Percentiles rank a stretch among this genome's conserved stretches.
These are phyloP conservation scores for Lypha dubia DNA, from an alignment of 2,888 invertebrate genomes.

Conservation along the genomic window DNA sequence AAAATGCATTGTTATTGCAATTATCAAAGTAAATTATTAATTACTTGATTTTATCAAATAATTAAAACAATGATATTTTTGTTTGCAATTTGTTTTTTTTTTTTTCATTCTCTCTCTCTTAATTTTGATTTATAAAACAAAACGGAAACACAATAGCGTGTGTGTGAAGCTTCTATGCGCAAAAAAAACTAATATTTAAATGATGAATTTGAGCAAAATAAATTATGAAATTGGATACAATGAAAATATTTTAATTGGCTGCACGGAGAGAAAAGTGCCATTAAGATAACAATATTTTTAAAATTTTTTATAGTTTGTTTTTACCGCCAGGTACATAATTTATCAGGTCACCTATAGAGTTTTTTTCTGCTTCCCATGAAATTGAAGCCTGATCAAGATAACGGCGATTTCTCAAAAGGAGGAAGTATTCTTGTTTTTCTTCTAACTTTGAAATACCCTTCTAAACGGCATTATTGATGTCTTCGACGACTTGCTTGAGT, in stretches of 20 bases:
- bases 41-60: slow-evolving; percentile 64
- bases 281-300: no score
- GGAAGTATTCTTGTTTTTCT: no score
- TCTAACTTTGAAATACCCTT: no score
- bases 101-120: neutral
- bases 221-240: slow-evolving; percentile 52
- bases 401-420: no score
- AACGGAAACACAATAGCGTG: slow-evolving; percentile 47
- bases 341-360: no score
- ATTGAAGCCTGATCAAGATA: no score
- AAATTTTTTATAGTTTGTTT: no score
- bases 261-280: slow-evolving; percentile 19
- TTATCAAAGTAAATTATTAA: slow-evolving; percentile 59
- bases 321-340: no score
- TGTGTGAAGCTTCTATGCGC: neutral
- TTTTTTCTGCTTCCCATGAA: no score
- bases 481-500: no score
- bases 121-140: slow-evolving; percentile 45
- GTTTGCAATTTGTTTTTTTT: neutral
- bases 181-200: slow-evolving; percentile 27
- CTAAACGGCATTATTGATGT: no score
- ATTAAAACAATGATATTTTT: slow-evolving; percentile 55
- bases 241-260: slow-evolving; percentile 38
- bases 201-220: slow-evolving; percentile 37
- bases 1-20: slow-evolving; percentile 10